A percentile compares a stretch with the other conserved stretches of the same genome.
Conservation (phyloP, 1,140 invertebrate genomes). For the Coptotermes formosanus region DNA sequence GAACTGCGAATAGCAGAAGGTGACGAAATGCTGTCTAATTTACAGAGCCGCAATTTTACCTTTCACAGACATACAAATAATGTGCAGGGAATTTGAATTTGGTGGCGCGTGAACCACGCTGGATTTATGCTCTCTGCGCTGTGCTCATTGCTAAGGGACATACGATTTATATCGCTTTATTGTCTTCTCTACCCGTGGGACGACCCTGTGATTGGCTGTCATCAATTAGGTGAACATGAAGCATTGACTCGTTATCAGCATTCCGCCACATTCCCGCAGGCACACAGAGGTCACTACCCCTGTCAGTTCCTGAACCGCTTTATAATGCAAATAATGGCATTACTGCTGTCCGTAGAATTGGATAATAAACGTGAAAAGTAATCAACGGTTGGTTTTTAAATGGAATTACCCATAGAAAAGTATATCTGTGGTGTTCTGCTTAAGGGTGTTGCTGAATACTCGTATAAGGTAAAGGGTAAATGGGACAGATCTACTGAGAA, state of each 20-base stretch:
- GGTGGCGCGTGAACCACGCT: not conserved
- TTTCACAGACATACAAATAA: not conserved
- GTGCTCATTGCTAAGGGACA: conserved; percentile 5
- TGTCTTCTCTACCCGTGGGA: not conserved
- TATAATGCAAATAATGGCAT: not conserved
- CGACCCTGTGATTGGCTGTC: not conserved
- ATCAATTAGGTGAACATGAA: not conserved
- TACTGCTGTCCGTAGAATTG: not conserved
- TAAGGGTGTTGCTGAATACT: too few relatives aligned
- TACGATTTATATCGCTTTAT: conserved; percentile 1
- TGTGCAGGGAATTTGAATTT: not conserved
- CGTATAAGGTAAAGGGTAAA: too few relatives aligned
- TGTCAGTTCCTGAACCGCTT: not conserved
- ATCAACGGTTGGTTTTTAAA: too few relatives aligned
- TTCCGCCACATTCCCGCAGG: not conserved
- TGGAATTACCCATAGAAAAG: too few relatives aligned
- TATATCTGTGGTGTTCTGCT: too few relatives aligned
- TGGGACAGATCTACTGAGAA: too few relatives aligned
- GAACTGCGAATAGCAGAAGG: not conserved
- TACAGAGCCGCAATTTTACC: not conserved
- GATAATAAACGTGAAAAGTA: too few relatives aligned
- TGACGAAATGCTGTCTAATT: not conserved
- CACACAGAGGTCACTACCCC: not conserved
- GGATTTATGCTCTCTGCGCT: not conserved
- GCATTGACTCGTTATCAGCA: not conserved